A percentile compares a stretch with the other conserved stretches of the same genome.
Conservation (phyloP, 2,797 vertebrate genomes). For the Enteromius anoplus region DNA sequence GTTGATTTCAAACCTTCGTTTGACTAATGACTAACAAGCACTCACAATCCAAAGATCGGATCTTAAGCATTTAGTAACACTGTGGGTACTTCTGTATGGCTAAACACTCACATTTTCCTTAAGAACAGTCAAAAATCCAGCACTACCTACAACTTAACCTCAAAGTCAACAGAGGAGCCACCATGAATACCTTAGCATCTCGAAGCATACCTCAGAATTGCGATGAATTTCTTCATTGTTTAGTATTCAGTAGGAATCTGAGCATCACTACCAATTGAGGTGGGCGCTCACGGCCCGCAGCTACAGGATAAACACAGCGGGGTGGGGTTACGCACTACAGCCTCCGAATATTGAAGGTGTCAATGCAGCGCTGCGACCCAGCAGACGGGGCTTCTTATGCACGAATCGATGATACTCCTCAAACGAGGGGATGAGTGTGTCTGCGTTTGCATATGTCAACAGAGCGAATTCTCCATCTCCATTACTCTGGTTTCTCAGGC, state of each 20-base stretch:
- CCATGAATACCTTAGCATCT: neutral
- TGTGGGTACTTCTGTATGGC: neutral
- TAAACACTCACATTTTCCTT: neutral
- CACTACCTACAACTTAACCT: neutral
- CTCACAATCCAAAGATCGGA: neutral
- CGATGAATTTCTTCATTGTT: neutral
- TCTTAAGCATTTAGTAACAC: neutral
- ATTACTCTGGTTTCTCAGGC: slow-evolving; percentile 6
- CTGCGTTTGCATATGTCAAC: slow-evolving; percentile 40
- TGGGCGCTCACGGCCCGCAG: slow-evolving; percentile 4
- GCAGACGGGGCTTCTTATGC: slow-evolving; percentile 29
- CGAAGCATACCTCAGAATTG: neutral
- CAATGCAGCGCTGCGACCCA: slow-evolving; percentile 13
- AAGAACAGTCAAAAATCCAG: neutral
- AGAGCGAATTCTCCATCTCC: slow-evolving; percentile 17
- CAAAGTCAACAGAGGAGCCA: neutral
- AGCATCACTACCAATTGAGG: slow-evolving; percentile 20
- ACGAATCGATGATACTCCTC: slow-evolving; percentile 26
- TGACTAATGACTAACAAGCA: neutral
- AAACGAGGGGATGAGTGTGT: neutral
- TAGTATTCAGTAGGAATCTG: slow-evolving; percentile 12
- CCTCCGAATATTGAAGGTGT: slow-evolving; percentile 25
- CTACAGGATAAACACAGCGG: slow-evolving; percentile 36
- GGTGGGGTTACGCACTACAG: slow-evolving; percentile 24
- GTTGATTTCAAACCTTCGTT: neutral